Evolutionary conservation across 2,888 invertebrate species (phyloP).

Genomic region (Neria commutata): DNA sequence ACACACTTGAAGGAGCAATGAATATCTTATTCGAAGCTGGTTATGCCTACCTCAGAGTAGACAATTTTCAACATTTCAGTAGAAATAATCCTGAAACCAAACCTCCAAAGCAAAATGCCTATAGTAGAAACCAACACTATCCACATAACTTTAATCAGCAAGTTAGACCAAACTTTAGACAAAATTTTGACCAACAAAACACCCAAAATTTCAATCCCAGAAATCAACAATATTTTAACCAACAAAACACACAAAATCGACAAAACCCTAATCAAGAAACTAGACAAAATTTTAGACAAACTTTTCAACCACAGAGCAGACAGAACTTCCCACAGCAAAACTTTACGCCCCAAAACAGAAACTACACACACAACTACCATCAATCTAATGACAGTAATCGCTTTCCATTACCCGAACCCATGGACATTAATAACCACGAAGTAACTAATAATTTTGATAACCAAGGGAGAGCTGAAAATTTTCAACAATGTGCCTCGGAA

Average conservation of each 20-base stretch:
- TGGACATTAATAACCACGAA: conserved; percentile 22
- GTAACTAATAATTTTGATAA: background rate
- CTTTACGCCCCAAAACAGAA: background rate
- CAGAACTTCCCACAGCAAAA: background rate
- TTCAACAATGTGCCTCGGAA: conserved; percentile 15
- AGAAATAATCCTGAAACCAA: no score
- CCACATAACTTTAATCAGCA: no score
- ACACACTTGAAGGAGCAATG: conserved; percentile 26
- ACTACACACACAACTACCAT: background rate
- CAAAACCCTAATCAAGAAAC: conserved; percentile 33
- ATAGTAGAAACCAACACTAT: no score
- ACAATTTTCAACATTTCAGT: conserved; percentile 3
- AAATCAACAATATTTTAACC: no score
- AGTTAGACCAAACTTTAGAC: no score
- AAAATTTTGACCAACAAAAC: no score
- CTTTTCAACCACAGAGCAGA: conserved; percentile 4
- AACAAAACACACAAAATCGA: conserved; percentile 15
- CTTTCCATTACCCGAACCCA: conserved; percentile 20
- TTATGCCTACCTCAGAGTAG: background rate
- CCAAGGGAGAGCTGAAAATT: conserved; percentile 15
- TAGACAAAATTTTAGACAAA: conserved; percentile 8
- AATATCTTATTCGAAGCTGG: conserved; percentile 26
- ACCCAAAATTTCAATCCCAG: no score
- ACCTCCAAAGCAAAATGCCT: no score
- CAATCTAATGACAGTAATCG: background rate